Evolutionary conservation across 2,888 invertebrate species (phyloP), one percentile per base, ranked within the genome.

Genomic region (Drosophila rubida): DNA sequence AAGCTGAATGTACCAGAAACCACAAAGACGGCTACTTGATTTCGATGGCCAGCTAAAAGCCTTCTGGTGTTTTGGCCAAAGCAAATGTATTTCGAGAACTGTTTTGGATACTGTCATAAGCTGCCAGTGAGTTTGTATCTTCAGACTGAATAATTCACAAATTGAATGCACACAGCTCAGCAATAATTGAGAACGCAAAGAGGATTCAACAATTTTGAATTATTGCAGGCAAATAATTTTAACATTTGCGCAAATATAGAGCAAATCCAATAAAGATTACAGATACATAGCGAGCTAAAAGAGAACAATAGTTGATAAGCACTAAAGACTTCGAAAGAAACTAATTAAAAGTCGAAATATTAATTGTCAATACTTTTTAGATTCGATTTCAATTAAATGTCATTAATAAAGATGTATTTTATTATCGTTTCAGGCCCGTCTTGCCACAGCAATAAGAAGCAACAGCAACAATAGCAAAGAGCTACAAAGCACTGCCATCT

Each of bases 401-500:
- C 35, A 46, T 6, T 23, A 41, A 30, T 49, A 0, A 35, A 9
- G 13, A 1, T 13, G 2, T n/a, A 1, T 19, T 19, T 25, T 14
- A 14, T 1, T 46, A 5, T 42, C 9, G 44, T 37, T 37, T 0
- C 78, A 88, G 90, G 45, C 46, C 35, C 69, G 64, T 68, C 67
- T 62, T 66, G 62, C 65, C 65, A 61, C 64, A 60, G 50, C 46
- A 67, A 58, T 63, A 66, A 86, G 37, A 61, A 69, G 57, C 59
- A 72, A 76, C 62, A 54, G 51, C 57, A 62, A 80, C 75, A 78
- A 83, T 74, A 88, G 88, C 61, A 59, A 76, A 69, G 35, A 59
- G 87, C 89, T 84, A 90, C 83, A 57, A 77, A 75, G 80, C 88
- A 89, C 88, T 89, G 88, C 88, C 88, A 90, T 80, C 60, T 69